phyloP scores from a whole-genome alignment of 2,113 vertebrate species.

The Vulpes lagopus region DNA sequence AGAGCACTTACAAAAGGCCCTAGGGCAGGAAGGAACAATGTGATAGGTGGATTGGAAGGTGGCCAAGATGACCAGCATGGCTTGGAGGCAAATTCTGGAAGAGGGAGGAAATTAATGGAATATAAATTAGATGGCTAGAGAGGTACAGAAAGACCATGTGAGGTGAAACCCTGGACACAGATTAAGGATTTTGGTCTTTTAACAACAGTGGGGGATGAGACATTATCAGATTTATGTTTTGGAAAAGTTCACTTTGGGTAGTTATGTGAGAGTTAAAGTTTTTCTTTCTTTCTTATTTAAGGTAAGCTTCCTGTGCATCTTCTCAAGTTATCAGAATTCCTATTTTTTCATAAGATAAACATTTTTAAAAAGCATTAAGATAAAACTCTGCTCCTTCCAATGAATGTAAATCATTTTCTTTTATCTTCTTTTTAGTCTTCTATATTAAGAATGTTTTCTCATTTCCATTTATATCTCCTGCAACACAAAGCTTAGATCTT shows the following conservation, averaged over 20 bases:
- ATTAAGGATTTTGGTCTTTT: slow-evolving; percentile 4
- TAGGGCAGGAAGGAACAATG: background rate
- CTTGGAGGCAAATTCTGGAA: background rate
- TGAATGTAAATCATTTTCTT: background rate
- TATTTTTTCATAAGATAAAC: background rate
- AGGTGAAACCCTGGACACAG: background rate
- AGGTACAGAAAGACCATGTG: background rate
- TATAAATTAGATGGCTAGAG: background rate
- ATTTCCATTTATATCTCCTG: slow-evolving; percentile 40
- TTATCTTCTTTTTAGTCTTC: background rate
- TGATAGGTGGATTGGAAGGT: background rate
- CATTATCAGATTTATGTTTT: slow-evolving; percentile 21
- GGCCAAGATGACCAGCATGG: background rate
- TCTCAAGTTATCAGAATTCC: background rate
- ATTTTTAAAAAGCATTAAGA: background rate
- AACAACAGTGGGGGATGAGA: background rate
- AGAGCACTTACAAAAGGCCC: background rate
- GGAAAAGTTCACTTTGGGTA: background rate
- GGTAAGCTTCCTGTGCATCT: background rate
- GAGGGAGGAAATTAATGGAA: background rate
- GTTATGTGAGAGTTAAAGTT: background rate
- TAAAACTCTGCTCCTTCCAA: background rate
- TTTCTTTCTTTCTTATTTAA: slow-evolving; percentile 1
- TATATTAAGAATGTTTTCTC: slow-evolving; percentile 42
- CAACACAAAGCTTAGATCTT: slow-evolving; percentile 35